Conservation (phyloP, 2,888 invertebrate genomes). For the Drosophila monieri region DNA sequence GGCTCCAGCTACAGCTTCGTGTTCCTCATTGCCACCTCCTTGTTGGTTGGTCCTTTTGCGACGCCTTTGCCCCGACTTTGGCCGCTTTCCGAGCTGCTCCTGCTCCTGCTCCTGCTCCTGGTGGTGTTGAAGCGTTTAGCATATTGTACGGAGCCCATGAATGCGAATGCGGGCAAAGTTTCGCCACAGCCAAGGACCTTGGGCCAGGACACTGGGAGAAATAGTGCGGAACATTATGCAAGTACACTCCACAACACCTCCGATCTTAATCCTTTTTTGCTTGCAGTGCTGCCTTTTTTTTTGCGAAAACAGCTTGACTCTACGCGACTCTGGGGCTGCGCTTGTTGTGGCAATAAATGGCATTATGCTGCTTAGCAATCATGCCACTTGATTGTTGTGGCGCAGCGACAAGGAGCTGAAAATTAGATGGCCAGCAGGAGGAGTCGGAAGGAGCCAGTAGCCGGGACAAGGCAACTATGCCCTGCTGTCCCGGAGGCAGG, state of each 20-base stretch:
- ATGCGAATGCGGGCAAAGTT: conserved; percentile 61
- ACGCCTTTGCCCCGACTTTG: conserved; percentile 1
- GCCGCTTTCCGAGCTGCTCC: not conserved
- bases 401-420: conserved; percentile 29
- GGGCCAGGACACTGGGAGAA: not conserved
- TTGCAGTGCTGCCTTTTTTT: not conserved
- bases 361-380: conserved; percentile 74
- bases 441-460: too few species aligned
- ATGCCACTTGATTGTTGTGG: conserved; percentile 67
- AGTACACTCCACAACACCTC: too few species aligned
- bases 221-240: too few species aligned
- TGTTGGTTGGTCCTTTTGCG: conserved; percentile 6
- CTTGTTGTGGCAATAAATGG: conserved; percentile 72
- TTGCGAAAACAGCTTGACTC: not conserved
- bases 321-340: conserved; percentile 16
- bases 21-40: not conserved
- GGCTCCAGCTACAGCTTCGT: conserved; percentile 35
- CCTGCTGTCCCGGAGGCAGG: too few species aligned
- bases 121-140: conserved; percentile 56
- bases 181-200: conserved; percentile 17
- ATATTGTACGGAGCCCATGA: conserved; percentile 68
- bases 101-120: not conserved
- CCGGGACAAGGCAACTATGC: conserved; percentile 2
- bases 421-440: conserved; percentile 51
- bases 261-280: not conserved